phyloP scores from a whole-genome alignment of 2,888 invertebrate species.

The Cremastobaeus sp. region DNA sequence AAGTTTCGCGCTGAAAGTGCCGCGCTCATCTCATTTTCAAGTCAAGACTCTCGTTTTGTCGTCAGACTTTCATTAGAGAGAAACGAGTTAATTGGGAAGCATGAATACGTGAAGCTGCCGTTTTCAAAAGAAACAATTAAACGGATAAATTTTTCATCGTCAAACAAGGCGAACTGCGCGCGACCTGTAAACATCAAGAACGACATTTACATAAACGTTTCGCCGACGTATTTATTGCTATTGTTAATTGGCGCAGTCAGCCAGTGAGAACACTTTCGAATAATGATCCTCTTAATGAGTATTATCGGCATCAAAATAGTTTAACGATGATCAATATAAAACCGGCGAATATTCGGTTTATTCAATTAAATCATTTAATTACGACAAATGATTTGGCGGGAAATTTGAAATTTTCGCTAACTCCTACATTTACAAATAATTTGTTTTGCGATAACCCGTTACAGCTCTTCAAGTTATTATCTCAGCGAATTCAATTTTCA shows the following conservation, averaged over 20 bases:
- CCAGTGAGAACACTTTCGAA: conserved; percentile 4
- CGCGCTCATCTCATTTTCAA: conserved; percentile 38
- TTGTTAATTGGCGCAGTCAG: background rate
- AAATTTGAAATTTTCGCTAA: too few species aligned
- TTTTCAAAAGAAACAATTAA: conserved; percentile 36
- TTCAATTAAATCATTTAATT: too few species aligned
- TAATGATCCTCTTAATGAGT: conserved; percentile 8
- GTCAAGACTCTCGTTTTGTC: conserved; percentile 43
- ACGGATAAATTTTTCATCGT: conserved; percentile 28
- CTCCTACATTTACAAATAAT: too few species aligned
- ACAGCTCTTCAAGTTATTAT: too few species aligned
- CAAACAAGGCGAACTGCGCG: conserved; percentile 3
- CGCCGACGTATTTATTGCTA: background rate
- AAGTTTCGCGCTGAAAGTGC: conserved; percentile 39
- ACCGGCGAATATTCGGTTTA: too few species aligned
- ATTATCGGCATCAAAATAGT: conserved; percentile 10
- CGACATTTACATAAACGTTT: conserved; percentile 27
- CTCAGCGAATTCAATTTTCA: too few species aligned
- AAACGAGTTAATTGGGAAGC: conserved; percentile 52
- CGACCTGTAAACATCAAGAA: background rate
- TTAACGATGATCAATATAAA: background rate
- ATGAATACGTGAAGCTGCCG: conserved; percentile 37
- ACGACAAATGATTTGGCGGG: too few species aligned
- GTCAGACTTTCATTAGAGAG: conserved; percentile 44
- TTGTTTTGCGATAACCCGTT: too few species aligned